Evolutionary conservation across 2,113 vertebrate species (phyloP).

Genomic region (Formicarius rufipectus): DNA sequence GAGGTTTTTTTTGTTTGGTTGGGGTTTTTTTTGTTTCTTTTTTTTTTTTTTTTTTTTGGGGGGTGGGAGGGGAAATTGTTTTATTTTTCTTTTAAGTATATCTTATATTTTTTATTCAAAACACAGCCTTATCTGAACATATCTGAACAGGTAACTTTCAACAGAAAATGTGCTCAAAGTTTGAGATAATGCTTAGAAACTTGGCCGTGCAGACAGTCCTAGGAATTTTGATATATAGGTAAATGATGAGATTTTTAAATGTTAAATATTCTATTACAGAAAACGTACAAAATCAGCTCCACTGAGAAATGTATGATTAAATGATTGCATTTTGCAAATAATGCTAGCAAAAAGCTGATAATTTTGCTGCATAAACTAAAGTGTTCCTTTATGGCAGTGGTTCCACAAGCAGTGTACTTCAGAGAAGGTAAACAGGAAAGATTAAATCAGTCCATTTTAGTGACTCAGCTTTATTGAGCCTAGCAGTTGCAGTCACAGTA

Average conservation of each 20-base stretch:
- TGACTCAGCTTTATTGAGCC: conserved; percentile 47
- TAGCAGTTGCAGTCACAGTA: background rate
- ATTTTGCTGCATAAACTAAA: background rate
- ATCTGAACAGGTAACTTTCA: background rate
- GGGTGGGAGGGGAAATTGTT: too few relatives aligned
- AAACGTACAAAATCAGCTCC: background rate
- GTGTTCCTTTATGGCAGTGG: background rate
- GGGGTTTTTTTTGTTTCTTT: background rate
- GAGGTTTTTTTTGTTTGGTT: too few relatives aligned
- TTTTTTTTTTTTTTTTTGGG: too few relatives aligned
- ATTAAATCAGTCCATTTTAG: conserved; percentile 14
- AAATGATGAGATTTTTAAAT: background rate
- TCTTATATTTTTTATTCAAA: background rate
- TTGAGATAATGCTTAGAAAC: background rate
- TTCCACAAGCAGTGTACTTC: background rate
- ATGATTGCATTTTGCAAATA: background rate
- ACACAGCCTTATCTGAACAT: rapidly evolving
- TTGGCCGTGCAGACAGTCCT: background rate
- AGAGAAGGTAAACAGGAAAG: background rate
- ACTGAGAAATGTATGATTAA: background rate
- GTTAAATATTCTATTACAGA: background rate
- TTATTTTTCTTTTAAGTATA: background rate
- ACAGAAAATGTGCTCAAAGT: background rate
- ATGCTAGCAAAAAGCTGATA: background rate
- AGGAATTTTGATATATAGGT: background rate